phyloP scores from a whole-genome alignment of 2,888 invertebrate genomes.

The Temnothorax unifasciatus region DNA sequence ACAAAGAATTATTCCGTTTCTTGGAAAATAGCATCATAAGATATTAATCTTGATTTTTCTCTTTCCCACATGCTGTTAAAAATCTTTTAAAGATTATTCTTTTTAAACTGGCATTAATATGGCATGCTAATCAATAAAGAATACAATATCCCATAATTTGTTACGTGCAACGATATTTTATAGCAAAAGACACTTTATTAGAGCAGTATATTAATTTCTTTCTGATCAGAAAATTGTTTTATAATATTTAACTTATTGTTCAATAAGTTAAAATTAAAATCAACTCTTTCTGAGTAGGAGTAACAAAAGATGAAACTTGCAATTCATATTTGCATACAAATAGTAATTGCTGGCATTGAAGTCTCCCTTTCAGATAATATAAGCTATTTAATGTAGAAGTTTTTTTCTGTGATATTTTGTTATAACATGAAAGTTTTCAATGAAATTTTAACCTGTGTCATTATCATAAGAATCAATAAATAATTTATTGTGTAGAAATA shows the following conservation, averaged over 20 bases:
- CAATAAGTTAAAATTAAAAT: background rate
- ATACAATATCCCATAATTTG: conserved; percentile 17
- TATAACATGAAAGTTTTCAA: too few species aligned
- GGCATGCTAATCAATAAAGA: conserved; percentile 68
- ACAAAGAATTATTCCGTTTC: conserved; percentile 65
- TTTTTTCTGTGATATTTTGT: too few species aligned
- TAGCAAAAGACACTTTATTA: background rate
- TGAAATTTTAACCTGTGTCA: background rate
- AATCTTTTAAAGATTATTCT: conserved; percentile 71
- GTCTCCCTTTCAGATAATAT: background rate
- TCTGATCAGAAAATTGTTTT: background rate
- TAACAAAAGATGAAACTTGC: conserved; percentile 8
- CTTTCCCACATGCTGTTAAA: conserved; percentile 61
- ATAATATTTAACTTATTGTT: background rate
- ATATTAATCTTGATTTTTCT: conserved; percentile 61
- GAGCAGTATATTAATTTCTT: background rate
- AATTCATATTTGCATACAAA: background rate
- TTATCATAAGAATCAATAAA: conserved; percentile 11
- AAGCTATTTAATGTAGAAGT: background rate
- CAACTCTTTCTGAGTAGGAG: background rate
- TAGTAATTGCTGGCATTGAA: background rate
- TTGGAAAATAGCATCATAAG: conserved; percentile 75
- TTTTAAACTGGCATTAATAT: conserved; percentile 60
- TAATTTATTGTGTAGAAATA: background rate
- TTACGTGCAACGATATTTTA: conserved; percentile 4